These are phyloP conservation scores for Pogona vitticeps DNA, from an alignment of 2,113 vertebrate species.

Conservation along the genomic window DNA sequence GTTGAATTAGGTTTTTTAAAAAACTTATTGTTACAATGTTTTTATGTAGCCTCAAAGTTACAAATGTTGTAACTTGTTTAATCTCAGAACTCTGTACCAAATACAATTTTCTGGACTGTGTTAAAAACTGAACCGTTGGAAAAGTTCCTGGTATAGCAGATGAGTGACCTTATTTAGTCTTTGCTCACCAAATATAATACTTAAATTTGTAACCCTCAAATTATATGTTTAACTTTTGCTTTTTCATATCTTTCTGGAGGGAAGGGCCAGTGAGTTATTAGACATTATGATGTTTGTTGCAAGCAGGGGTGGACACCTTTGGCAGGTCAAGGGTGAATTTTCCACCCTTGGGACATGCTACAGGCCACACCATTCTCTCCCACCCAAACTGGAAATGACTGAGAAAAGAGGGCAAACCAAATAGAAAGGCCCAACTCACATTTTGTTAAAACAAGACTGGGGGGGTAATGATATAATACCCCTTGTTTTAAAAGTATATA, in stretches of 20 bases:
- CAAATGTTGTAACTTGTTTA: conserved; percentile 15
- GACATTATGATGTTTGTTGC: not conserved
- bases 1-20: conserved; percentile 28
- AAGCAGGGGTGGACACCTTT: not conserved
- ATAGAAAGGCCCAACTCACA: not conserved
- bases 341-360: not conserved
- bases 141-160: not conserved
- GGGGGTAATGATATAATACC: no score
- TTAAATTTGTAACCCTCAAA: no score
- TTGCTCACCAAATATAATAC: not conserved
- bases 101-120: not conserved
- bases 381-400: not conserved
- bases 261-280: not conserved
- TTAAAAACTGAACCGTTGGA: not conserved
- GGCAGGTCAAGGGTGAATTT: not conserved
- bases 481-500: no score
- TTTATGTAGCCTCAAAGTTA: not conserved
- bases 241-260: not conserved
- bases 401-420: no score
- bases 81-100: not conserved
- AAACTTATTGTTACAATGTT: not conserved
- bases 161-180: not conserved
- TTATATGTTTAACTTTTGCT: not conserved
- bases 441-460: not conserved
- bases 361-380: not conserved